phyloP scores from a whole-genome alignment of 1,140 invertebrate genomes.

The Heliconius hewitsoni region DNA sequence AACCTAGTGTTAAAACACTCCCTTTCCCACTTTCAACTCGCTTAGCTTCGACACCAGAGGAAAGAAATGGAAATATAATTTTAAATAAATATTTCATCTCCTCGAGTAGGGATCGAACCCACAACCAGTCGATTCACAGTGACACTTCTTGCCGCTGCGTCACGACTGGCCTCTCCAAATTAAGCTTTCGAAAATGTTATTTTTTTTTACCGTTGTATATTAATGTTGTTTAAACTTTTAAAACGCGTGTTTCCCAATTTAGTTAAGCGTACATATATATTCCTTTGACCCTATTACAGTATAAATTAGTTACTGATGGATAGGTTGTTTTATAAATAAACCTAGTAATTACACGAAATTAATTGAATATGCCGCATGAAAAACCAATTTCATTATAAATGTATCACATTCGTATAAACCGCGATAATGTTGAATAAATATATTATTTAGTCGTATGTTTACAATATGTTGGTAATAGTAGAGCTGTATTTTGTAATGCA shows the following conservation, averaged over 20 bases:
- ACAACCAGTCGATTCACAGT: no score
- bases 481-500: neutral
- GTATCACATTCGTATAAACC: conserved; percentile 6
- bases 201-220: neutral
- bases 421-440: neutral
- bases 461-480: neutral
- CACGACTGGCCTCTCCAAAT: no score
- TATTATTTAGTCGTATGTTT: neutral
- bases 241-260: neutral
- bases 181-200: neutral
- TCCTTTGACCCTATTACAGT: conserved; percentile 13
- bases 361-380: conserved; percentile 4
- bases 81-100: no score
- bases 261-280: neutral
- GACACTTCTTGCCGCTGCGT: no score
- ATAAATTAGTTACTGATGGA: conserved; percentile 15
- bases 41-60: no score
- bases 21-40: no score
- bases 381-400: conserved; percentile 14
- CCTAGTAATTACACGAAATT: conserved; percentile 16
- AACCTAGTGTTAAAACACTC: no score
- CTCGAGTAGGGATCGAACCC: no score
- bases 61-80: no score
- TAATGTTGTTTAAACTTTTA: neutral
- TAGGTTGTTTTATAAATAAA: conserved; percentile 16